These are phyloP conservation scores for Scarus forsteni DNA, from an alignment of 2,797 vertebrate genomes.

Conservation along the genomic window DNA sequence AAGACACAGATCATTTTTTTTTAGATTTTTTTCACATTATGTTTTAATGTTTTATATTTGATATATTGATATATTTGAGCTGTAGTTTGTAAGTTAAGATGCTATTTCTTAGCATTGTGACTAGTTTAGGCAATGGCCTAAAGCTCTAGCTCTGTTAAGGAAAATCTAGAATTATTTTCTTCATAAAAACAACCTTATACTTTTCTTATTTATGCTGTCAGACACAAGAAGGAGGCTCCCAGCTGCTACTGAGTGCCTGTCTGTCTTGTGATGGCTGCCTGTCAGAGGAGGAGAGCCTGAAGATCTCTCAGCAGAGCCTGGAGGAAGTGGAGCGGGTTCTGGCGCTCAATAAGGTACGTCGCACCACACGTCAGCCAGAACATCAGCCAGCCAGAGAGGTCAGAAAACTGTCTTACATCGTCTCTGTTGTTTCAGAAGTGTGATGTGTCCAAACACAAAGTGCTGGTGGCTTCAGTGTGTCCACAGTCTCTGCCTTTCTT, in stretches of 20 bases:
- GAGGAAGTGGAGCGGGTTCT: constrained; percentile 89
- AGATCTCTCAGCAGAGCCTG: constrained; percentile 92
- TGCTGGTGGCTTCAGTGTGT: constrained; percentile 92
- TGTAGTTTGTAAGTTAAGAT: background rate
- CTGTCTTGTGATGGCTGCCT: constrained; percentile 94
- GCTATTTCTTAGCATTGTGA: background rate
- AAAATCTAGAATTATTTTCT: background rate
- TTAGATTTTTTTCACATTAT: no score
- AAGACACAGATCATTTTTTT: background rate
- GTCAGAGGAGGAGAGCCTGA: constrained; percentile 89
- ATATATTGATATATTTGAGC: no score
- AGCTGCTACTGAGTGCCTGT: constrained; percentile 93
- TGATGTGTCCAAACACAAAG: constrained; percentile 91
- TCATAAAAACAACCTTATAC: background rate
- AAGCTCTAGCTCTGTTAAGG: no score
- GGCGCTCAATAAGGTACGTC: constrained; percentile 91
- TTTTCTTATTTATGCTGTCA: constrained; percentile 34
- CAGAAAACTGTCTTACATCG: background rate
- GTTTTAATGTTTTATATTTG: no score
- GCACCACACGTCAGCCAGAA: rapidly evolving
- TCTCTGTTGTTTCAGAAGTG: constrained; percentile 84
- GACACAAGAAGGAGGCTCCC: constrained; percentile 85
- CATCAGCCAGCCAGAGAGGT: background rate
- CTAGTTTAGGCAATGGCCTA: background rate
- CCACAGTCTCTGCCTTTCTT: constrained; percentile 97